Base-by-base conservation (phyloP, 2,113 vertebrate genomes). In the Thamnophis sirtalis region DNA sequence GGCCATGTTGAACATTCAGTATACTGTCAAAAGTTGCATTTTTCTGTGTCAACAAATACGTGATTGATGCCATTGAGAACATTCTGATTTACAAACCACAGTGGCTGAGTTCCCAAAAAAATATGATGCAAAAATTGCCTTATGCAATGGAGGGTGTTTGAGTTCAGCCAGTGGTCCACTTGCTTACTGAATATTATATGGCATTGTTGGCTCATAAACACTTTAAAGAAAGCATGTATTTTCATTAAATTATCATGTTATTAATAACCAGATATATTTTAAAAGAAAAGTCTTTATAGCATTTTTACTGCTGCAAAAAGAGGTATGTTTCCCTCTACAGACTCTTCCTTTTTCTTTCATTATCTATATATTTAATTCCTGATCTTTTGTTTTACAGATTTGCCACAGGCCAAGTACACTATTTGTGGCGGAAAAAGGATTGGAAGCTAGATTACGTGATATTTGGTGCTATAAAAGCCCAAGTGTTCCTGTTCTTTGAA, bases 311-410 rank as follows among this genome's bases (percentile, higher is more conserved):
- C 9, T 26, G 26, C 3, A n/a, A 17, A 9, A 80, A 88, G 73
- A 48, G 43, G 3, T 55, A 48, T 13, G 2, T 10, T 0, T n/a
- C 63, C 55, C 11, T 91, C 54, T 89, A 89, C 84, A 28, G 68
- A 94, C 28, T 21, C 38, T 0, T 0, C 1, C 73, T 60, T 19
- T 60, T 26, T 53, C 93, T 91, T 91, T 63, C 3, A 49, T 11
- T 0, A 54, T 38, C 17, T 21, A 13, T 0, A 1, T 6, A 51
- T 54, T 91, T 94, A 0, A 0, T 0, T 26, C n/a, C 50, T 94
- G 94, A 50, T 54, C 38, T 84, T 95, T 93, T 94, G 54, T 94
- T 92, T 53, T 92, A 7, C 94, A 96, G 95, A 88, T 94, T 92
- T 54, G 68, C 95, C 94, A 94, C 92, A 95, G 92, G 93, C 91